phyloP scores from a whole-genome alignment of 2,113 vertebrate genomes.

The Polypterus senegalus region DNA sequence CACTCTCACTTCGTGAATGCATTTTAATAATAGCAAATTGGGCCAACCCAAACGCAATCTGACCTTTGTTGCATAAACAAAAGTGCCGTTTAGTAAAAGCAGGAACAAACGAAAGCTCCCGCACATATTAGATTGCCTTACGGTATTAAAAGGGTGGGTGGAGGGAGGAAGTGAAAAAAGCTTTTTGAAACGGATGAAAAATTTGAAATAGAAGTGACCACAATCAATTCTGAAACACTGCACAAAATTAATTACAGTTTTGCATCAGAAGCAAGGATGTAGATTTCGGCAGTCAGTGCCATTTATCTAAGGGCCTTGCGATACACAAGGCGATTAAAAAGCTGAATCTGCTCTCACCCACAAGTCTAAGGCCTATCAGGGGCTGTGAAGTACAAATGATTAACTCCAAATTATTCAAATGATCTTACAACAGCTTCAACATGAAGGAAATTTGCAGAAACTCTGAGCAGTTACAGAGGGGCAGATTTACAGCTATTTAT shows the following conservation, averaged over 20 bases:
- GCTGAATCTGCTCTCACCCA: conserved; percentile 64
- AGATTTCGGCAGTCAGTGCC: conserved; percentile 60
- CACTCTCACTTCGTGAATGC: too few relatives aligned
- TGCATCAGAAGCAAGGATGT: conserved; percentile 69
- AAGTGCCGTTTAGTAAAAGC: conserved; percentile 38
- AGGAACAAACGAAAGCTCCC: neutral
- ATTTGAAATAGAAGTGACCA: conserved; percentile 80
- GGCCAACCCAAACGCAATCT: conserved; percentile 21
- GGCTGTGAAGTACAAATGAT: conserved; percentile 68
- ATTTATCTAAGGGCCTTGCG: conserved; percentile 69
- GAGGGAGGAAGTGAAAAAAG: conserved; percentile 17
- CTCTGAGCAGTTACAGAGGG: conserved; percentile 39
- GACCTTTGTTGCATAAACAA: conserved; percentile 53
- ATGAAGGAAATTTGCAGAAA: conserved; percentile 51
- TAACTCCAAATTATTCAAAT: conserved; percentile 77
- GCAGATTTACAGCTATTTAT: conserved; percentile 56
- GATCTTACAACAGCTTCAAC: conserved; percentile 54
- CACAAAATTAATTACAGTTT: conserved; percentile 94
- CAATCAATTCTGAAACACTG: conserved; percentile 91
- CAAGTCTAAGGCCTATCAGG: conserved; percentile 56
- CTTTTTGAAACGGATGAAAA: conserved; percentile 73
- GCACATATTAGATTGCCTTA: neutral
- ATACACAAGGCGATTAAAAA: conserved; percentile 69
- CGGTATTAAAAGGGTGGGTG: conserved; percentile 5
- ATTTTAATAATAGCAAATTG: too few relatives aligned